Base-by-base conservation (phyloP, 2,113 vertebrate genomes). In the Blennius ocellaris region DNA sequence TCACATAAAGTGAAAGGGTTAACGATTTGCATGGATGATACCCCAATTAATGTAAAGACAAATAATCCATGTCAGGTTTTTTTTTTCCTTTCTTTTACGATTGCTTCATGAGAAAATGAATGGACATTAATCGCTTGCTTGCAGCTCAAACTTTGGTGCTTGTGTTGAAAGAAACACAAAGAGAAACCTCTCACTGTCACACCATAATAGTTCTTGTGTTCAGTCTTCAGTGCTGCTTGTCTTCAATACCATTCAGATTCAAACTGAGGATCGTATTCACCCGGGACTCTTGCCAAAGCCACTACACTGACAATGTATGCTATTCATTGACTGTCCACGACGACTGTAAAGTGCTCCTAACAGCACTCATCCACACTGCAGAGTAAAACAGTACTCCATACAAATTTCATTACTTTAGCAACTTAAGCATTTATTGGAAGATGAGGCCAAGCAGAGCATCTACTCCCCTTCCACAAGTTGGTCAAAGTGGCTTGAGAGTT, bases 171-270 rank as follows among this genome's bases (percentile, higher is more conserved):
- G 17, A 49, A 68, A 14, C 6, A 63, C 21, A 30, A 30, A 30
- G 21, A 36, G 44, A 12, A 30, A n/a, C 6, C 5, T n/a, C 7
- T 17, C 14, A 11, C 41, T 40, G 43, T 73, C 7, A 49, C 52
- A 45, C 17, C 8, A 21, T 38, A 37, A 21, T 21, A 30, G 21
- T 10, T 2, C 57, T 51, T n/a, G 12, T 48, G 45, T 14, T 60
- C 1, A 51, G 38, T 38, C 3, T 57, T 8, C 11, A 15, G 17
- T 5, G 0, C 7, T 1, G 12, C 40, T 12, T 45, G 17, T 72
- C 38, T 40, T 15, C 41, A 12, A 44, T 65, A 60, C 17, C 40
- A 67, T 66, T 67, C 30, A 12, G 43, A 61, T 61, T 56, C 30
- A 57, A 38, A 44, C 66, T 11, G 50, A 55, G 14, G 60, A 43